A percentile compares a stretch with the other conserved stretches of the same genome.
Evolutionary conservation across 2,888 invertebrate species (phyloP).

Genomic region (Thera britannica): DNA sequence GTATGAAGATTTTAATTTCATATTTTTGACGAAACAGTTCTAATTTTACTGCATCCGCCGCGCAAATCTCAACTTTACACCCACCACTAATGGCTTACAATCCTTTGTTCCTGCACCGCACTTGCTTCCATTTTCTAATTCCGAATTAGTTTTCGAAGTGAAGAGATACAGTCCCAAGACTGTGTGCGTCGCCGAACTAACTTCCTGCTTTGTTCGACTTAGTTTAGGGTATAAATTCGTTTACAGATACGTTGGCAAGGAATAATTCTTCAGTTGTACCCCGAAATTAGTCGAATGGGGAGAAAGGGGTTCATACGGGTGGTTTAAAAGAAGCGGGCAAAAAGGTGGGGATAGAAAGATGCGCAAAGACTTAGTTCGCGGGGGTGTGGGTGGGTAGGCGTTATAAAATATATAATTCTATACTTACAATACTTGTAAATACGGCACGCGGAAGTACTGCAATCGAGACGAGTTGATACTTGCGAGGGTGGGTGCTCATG

Average conservation of each 20-base stretch:
- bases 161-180: constrained; percentile 85
- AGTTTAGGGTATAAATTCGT: constrained; percentile 58
- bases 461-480: constrained; percentile 59
- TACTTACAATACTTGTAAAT: constrained; percentile 86
- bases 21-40: constrained; percentile 85
- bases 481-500: constrained; percentile 28
- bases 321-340: constrained; percentile 85
- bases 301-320: constrained; percentile 83
- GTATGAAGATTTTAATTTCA: constrained; percentile 86
- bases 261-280: constrained; percentile 85
- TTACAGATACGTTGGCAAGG: constrained; percentile 64
- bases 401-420: constrained; percentile 86
- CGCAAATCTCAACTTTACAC: constrained; percentile 49
- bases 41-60: constrained; percentile 65
- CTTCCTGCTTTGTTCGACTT: constrained; percentile 53
- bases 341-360: constrained; percentile 85
- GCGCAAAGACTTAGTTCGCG: constrained; percentile 85
- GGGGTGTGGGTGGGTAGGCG: constrained; percentile 70
- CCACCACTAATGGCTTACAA: constrained; percentile 39
- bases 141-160: constrained; percentile 84
- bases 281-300: constrained; percentile 85
- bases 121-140: constrained; percentile 83
- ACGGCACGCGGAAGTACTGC: constrained; percentile 81
- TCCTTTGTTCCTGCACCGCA: constrained; percentile 48
- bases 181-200: constrained; percentile 58